These are phyloP conservation scores for Eupleurogrammus muticus DNA, from an alignment of 2,797 vertebrate genomes.

Conservation along the genomic window DNA sequence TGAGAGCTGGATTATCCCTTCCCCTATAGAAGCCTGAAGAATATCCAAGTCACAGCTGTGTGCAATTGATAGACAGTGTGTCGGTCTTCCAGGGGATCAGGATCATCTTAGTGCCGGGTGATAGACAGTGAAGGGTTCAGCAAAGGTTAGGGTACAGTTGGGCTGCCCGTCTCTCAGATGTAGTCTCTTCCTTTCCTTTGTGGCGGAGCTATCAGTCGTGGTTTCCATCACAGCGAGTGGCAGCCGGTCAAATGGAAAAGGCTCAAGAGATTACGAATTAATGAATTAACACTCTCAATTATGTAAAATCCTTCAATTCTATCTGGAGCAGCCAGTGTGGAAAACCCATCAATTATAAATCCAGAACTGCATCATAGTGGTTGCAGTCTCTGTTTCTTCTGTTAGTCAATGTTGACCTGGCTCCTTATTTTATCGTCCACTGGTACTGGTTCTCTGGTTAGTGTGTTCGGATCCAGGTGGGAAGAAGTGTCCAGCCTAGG, in stretches of 20 bases:
- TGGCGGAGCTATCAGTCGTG: slow-evolving; percentile 27
- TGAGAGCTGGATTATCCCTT: slow-evolving; percentile 65
- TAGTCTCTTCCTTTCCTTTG: slow-evolving; percentile 39
- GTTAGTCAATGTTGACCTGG: slow-evolving; percentile 46
- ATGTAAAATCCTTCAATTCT: slow-evolving; percentile 57
- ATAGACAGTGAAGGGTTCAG: slow-evolving; percentile 34
- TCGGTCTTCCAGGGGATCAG: slow-evolving; percentile 47
- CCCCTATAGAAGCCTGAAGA: slow-evolving; percentile 48
- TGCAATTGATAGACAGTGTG: slow-evolving; percentile 61
- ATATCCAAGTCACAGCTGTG: slow-evolving; percentile 62
- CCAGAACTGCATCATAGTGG: slow-evolving; percentile 49
- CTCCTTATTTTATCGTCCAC: slow-evolving; percentile 48
- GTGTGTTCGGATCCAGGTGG: slow-evolving; percentile 16
- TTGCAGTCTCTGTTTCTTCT: slow-evolving; percentile 52
- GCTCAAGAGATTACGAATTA: slow-evolving; percentile 44
- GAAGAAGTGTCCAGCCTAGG: slow-evolving; percentile 43
- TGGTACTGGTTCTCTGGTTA: slow-evolving; percentile 44
- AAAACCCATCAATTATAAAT: slow-evolving; percentile 64
- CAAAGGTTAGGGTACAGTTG: slow-evolving; percentile 35
- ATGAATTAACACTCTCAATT: slow-evolving; percentile 62
- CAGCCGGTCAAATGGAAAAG: slow-evolving; percentile 44
- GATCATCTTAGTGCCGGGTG: slow-evolving; percentile 29
- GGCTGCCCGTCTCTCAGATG: neutral
- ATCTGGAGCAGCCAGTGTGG: slow-evolving; percentile 60
- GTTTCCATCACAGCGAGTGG: slow-evolving; percentile 28